Conservation (phyloP, 2,888 invertebrate genomes). For the Lathronympha strigana region DNA sequence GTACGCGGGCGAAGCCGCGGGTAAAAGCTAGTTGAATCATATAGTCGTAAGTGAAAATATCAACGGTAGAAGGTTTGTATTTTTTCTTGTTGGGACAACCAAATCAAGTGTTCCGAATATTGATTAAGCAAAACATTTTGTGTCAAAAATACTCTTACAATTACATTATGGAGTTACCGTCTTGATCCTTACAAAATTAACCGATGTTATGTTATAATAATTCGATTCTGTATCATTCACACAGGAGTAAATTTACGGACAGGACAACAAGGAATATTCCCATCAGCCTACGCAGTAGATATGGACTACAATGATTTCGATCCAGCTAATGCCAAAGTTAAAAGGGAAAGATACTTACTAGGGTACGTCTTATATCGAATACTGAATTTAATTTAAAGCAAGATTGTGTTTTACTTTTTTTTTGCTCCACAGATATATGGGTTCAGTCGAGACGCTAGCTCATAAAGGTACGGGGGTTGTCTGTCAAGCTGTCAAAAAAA, state of each 20-base stretch:
- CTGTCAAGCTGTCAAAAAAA: conserved; percentile 95
- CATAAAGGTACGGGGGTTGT: conserved; percentile 99
- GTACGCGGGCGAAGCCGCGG: too few species aligned
- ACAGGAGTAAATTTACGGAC: conserved; percentile 96
- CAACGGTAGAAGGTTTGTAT: too few species aligned
- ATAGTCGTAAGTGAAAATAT: too few species aligned
- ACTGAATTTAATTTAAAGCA: background rate
- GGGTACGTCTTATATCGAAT: conserved; percentile 75
- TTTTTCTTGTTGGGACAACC: too few species aligned
- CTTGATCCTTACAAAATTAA: background rate
- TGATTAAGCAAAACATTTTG: too few species aligned
- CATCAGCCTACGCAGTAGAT: conserved; percentile 98
- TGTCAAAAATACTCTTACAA: too few species aligned
- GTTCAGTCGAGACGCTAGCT: conserved; percentile 97
- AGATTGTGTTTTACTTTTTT: background rate
- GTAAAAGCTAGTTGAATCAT: too few species aligned
- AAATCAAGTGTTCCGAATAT: too few species aligned
- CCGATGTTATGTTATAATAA: background rate
- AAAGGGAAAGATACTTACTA: conserved; percentile 93
- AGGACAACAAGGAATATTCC: conserved; percentile 97
- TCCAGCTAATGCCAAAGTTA: conserved; percentile 91
- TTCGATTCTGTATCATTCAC: conserved; percentile 47
- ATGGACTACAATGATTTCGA: conserved; percentile 98
- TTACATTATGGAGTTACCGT: too few species aligned
- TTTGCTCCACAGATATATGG: conserved; percentile 87